These are phyloP conservation scores for Melanchra persicariae DNA, from an alignment of 2,888 invertebrate species.

Conservation along the genomic window DNA sequence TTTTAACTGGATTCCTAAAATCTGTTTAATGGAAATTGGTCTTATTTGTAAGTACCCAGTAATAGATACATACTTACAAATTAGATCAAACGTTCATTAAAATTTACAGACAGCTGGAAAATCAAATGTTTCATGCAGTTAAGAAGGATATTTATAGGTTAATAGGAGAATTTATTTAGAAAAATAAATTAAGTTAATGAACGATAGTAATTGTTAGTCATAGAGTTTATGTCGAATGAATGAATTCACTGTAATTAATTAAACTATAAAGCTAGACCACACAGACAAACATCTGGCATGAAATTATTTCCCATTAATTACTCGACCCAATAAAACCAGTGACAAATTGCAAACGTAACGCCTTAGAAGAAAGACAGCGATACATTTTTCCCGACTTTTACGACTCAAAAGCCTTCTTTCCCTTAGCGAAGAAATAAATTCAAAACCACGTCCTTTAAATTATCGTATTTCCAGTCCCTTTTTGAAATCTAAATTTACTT, in stretches of 20 bases:
- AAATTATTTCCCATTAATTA: constrained; percentile 49
- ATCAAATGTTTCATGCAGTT: background rate
- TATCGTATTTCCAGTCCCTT: constrained; percentile 52
- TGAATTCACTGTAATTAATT: background rate
- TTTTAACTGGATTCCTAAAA: constrained; percentile 38
- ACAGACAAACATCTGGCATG: constrained; percentile 1
- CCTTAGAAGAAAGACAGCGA: constrained; percentile 25
- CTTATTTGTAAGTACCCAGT: too few relatives aligned
- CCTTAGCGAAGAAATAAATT: constrained; percentile 49
- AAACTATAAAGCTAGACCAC: constrained; percentile 30
- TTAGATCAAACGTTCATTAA: background rate
- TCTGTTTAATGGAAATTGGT: constrained; percentile 28
- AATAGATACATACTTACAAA: background rate
- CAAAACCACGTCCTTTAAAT: constrained; percentile 50
- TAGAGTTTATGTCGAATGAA: background rate
- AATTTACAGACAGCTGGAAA: background rate
- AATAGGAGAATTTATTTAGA: background rate
- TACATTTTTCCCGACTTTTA: constrained; percentile 42
- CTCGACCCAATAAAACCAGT: constrained; percentile 40
- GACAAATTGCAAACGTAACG: constrained; percentile 42
- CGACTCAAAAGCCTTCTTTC: constrained; percentile 23
- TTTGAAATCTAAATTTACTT: constrained; percentile 63
- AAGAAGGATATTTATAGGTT: background rate
- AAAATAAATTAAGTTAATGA: background rate
- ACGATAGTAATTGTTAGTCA: background rate